Conservation (phyloP, 2,797 vertebrate species). For the Pristis pectinata region DNA sequence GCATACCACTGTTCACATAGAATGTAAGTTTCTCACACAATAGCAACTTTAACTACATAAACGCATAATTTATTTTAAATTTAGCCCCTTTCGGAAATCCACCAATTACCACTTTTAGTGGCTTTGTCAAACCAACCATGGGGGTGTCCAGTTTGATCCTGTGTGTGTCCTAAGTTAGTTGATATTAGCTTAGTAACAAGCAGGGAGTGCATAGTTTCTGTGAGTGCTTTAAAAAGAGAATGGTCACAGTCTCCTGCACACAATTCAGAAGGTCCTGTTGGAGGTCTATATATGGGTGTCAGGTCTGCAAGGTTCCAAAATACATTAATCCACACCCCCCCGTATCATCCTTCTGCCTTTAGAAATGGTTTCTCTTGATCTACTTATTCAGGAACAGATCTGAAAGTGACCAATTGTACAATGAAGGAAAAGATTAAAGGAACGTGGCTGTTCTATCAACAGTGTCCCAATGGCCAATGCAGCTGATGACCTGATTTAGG, state of each 20-base stretch:
- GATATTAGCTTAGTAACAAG: neutral
- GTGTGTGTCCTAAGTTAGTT: neutral
- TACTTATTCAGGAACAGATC: neutral
- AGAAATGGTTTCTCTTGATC: too few relatives aligned
- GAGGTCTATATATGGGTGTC: neutral
- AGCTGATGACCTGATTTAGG: neutral
- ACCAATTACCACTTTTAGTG: neutral
- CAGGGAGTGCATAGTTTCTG: neutral
- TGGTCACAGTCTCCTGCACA: neutral
- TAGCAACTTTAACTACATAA: neutral
- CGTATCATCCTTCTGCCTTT: too few relatives aligned
- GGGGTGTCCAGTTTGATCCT: neutral
- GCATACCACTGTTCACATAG: conserved; percentile 54
- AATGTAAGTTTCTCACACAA: conserved; percentile 56
- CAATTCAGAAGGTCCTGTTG: neutral
- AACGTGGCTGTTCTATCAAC: too few relatives aligned
- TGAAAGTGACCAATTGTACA: too few relatives aligned
- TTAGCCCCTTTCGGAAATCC: neutral
- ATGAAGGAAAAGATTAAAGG: too few relatives aligned
- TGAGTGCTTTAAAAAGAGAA: too few relatives aligned
- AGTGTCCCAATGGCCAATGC: too few relatives aligned
- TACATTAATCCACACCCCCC: too few relatives aligned
- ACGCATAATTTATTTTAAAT: neutral
- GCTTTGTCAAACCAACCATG: neutral
- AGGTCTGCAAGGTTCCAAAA: neutral